Evolutionary conservation across 2,113 vertebrate genomes (phyloP).

Genomic region (Tyrannus savana): DNA sequence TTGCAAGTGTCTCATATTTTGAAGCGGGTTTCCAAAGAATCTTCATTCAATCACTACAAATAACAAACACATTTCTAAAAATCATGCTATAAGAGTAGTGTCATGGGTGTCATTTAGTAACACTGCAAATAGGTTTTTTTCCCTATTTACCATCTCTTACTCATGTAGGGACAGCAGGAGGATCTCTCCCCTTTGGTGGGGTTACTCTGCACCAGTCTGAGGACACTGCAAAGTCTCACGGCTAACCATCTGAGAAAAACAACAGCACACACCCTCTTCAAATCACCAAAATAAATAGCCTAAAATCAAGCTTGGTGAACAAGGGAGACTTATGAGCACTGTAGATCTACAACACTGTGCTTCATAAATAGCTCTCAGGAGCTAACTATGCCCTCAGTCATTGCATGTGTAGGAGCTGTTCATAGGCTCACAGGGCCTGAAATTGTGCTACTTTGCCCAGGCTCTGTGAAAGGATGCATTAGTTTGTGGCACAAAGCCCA

Average conservation of each 20-base stretch:
- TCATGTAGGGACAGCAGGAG: background rate
- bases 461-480: fast-evolving
- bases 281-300: background rate
- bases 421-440: background rate
- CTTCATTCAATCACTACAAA: background rate
- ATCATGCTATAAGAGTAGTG: background rate
- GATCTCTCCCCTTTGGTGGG: background rate
- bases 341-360: fast-evolving
- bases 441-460: background rate
- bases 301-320: background rate
- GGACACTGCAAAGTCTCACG: background rate
- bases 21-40: background rate
- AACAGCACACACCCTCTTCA: background rate
- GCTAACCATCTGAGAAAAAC: background rate
- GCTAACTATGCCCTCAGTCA: background rate
- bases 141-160: background rate
- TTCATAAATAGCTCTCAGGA: background rate
- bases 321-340: fast-evolving
- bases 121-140: background rate
- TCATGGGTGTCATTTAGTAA: background rate
- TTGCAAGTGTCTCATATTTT: background rate
- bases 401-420: fast-evolving
- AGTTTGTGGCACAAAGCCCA: background rate
- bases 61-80: background rate
- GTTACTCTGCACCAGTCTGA: background rate